Evolutionary conservation across 2,888 invertebrate genomes (phyloP).

Genomic region (Archaeoteleia sp.): DNA sequence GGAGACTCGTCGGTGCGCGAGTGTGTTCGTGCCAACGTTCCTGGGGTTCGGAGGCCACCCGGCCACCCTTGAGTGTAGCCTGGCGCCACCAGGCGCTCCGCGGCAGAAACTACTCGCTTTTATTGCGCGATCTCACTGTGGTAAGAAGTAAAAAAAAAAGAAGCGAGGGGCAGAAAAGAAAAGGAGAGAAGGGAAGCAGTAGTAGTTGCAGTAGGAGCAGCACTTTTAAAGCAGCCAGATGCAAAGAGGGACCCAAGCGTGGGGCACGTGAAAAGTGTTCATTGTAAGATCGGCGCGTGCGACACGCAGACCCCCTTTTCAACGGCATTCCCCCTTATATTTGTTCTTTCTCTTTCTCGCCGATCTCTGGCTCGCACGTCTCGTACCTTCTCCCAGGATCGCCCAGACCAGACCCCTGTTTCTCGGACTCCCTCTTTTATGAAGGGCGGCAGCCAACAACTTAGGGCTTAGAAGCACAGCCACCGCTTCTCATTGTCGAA

Average conservation of each 20-base stretch:
- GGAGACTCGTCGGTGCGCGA: slow-evolving; percentile 14
- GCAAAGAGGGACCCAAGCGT: slow-evolving; percentile 57
- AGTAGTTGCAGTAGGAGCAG: slow-evolving; percentile 21
- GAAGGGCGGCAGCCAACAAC: slow-evolving; percentile 59
- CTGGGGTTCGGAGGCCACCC: slow-evolving; percentile 47
- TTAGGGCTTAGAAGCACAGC: slow-evolving; percentile 58
- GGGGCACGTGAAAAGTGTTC: slow-evolving; percentile 70
- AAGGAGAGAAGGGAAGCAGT: slow-evolving; percentile 43
- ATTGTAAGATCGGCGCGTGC: slow-evolving; percentile 75
- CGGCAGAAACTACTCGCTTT: slow-evolving; percentile 60
- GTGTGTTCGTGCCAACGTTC: slow-evolving; percentile 33
- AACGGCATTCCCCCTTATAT: slow-evolving; percentile 50
- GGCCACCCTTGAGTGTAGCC: slow-evolving; percentile 59
- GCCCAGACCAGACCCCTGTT: slow-evolving; percentile 57
- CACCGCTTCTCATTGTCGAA: slow-evolving; percentile 68
- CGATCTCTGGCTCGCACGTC: slow-evolving; percentile 46
- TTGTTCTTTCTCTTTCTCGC: slow-evolving; percentile 53
- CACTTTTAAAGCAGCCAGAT: slow-evolving; percentile 70
- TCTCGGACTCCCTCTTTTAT: slow-evolving; percentile 67
- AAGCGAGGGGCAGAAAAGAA: slow-evolving; percentile 34
- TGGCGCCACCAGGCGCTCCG: slow-evolving; percentile 71
- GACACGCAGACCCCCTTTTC: slow-evolving; percentile 69
- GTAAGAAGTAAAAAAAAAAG: slow-evolving; percentile 24
- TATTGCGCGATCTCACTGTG: slow-evolving; percentile 44
- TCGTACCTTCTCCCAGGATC: slow-evolving; percentile 54